phyloP scores from a whole-genome alignment of 2,113 vertebrate species.

The Malurus alboscapulatus region DNA sequence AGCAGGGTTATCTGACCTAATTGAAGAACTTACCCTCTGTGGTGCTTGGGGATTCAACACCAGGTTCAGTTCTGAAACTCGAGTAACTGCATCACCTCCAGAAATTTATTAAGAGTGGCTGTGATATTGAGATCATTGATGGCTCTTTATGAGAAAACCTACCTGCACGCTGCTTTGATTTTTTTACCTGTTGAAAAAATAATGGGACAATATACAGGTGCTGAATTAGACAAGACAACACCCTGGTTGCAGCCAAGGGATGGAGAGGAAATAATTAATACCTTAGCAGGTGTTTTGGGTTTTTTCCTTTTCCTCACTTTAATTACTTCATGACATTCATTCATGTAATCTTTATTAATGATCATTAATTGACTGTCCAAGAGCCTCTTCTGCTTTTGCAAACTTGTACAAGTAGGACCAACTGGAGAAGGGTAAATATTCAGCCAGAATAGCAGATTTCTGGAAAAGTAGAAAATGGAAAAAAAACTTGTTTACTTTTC shows the following conservation, averaged over 20 bases:
- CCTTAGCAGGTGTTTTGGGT: not conserved
- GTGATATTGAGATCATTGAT: not conserved
- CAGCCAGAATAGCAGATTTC: not conserved
- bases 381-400: not conserved
- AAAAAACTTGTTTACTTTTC: not conserved
- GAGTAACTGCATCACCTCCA: not conserved
- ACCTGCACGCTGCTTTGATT: not conserved
- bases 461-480: not conserved
- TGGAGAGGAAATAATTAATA: not conserved
- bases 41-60: not conserved
- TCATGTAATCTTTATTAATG: not conserved
- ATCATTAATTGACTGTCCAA: not conserved
- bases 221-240: not conserved
- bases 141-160: not conserved
- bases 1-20: not conserved
- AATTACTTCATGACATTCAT: not conserved
- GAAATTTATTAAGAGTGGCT: not conserved
- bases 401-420: not conserved
- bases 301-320: not conserved
- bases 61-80: not conserved
- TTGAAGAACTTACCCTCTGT: not conserved
- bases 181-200: not conserved
- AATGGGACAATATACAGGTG: not conserved
- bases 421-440: not conserved
- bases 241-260: not conserved